Evolutionary conservation across 1,140 invertebrate genomes (phyloP), one percentile per base, ranked within the genome.

Genomic region (Melanaphis sacchari): DNA sequence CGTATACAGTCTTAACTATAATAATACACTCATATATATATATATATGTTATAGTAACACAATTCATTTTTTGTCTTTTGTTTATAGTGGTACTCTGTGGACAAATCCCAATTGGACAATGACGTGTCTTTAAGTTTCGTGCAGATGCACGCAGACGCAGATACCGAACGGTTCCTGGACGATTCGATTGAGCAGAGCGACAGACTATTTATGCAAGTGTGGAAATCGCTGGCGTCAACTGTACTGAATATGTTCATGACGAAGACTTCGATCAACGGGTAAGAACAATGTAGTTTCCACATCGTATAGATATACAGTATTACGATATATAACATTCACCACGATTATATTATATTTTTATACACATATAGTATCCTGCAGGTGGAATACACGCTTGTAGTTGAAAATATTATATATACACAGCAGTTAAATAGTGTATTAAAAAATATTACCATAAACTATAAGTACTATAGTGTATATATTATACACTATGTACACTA

Each of bases 181-280:
- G 95, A 96, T 66, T 97, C 97, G 94, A 96, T 96, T 94, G 96
- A 97, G 90, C 97, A 97, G 94, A 97, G 97, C 31, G 96, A 97
- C 94, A 97, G 96, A 96, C 95, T 98, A 82, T 96, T 98, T 95
- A 97, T 96, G 21, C 97, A 98, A 95, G 95, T 98, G 81, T 97
- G 97, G 96, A 97, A 98, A 95, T 96, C 97, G 81, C 87, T 98
- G 21, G 96, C 96, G 8, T 97, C 96, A 94, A 95, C 96, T 22
- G 94, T 98, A 52, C 96, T 98, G 18, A 96, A 96, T 90, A 96
- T 96, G 94, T 98, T 98, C 95, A 97, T 98, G 96, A 97, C 97
- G 2, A 96, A 97, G 94, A 98, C 98, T 7, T 97, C 97, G 82
- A 97, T 98, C 90, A 98, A 98, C 96, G 98, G 98, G 97, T 97